A percentile compares a stretch with the other conserved stretches of the same genome.
Evolutionary conservation across 1,140 invertebrate genomes (phyloP).

Genomic region (Acromyrmex charruanus): DNA sequence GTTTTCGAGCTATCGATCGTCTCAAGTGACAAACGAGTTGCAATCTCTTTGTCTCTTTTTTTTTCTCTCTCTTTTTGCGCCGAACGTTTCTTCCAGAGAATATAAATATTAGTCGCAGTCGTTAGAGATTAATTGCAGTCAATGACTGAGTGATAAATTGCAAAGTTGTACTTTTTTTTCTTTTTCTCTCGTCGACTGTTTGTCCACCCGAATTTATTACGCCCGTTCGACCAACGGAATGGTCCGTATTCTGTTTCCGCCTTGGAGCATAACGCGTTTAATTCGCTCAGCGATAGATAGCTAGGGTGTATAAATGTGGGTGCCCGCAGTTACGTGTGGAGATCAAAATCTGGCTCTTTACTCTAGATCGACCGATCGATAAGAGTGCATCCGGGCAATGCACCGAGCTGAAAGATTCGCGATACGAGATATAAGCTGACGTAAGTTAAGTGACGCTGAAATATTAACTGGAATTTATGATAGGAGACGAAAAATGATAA

Average conservation of each 20-base stretch:
- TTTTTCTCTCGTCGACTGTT: constrained; percentile 7
- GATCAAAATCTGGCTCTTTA: constrained; percentile 50
- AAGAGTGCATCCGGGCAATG: constrained; percentile 19
- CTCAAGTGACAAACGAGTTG: constrained; percentile 42
- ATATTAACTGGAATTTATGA: constrained; percentile 19
- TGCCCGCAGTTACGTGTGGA: constrained; percentile 30
- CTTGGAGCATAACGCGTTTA: constrained; percentile 46
- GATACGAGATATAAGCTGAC: constrained; percentile 26
- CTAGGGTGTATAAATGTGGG: constrained; percentile 23
- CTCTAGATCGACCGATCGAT: constrained; percentile 40
- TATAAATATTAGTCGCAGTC: constrained; percentile 63
- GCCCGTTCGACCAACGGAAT: constrained; percentile 11
- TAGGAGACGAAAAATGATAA: neutral
- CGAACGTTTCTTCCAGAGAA: constrained; percentile 44
- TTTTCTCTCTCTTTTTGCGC: neutral
- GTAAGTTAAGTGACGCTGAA: constrained; percentile 8
- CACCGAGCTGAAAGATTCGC: constrained; percentile 10
- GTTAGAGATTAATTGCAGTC: constrained; percentile 65
- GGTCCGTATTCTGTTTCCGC: constrained; percentile 24
- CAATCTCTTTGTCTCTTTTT: neutral
- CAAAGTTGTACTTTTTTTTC: neutral
- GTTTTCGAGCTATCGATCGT: constrained; percentile 46
- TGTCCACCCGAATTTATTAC: constrained; percentile 40
- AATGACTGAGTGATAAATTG: constrained; percentile 63
- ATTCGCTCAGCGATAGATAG: constrained; percentile 22